Percentiles rank a stretch among this genome's conserved stretches.
Evolutionary conservation across 2,797 vertebrate genomes (phyloP).

Genomic region (Poeciliopsis infans): DNA sequence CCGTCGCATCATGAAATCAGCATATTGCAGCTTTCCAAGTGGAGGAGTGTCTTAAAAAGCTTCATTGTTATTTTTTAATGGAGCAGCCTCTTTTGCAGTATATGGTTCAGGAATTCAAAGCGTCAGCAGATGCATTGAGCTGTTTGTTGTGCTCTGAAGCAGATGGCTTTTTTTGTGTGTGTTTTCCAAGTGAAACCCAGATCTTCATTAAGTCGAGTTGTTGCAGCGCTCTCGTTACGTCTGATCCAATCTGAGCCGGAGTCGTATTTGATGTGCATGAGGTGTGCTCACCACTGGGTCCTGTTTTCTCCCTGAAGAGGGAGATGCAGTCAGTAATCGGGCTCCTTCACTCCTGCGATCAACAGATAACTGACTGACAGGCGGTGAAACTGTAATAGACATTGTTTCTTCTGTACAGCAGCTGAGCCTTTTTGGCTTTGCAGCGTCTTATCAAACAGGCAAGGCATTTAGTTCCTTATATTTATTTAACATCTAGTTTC

Average conservation of each 20-base stretch:
- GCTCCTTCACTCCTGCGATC: constrained; percentile 36
- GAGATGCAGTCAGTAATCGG: constrained; percentile 46
- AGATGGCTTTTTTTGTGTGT: constrained; percentile 34
- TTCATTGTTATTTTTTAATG: constrained; percentile 48
- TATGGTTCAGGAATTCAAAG: constrained; percentile 14
- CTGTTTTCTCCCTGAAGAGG: constrained; percentile 58
- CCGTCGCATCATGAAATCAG: constrained; percentile 37
- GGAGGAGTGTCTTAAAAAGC: constrained; percentile 21
- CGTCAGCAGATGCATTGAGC: constrained; percentile 16
- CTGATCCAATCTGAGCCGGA: constrained; percentile 61
- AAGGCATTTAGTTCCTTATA: constrained; percentile 43
- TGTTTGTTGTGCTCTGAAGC: constrained; percentile 54
- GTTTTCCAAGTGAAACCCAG: constrained; percentile 45
- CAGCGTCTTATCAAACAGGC: constrained; percentile 55
- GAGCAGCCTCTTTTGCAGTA: constrained; percentile 21
- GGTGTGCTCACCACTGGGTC: constrained; percentile 53
- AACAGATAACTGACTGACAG: constrained; percentile 51
- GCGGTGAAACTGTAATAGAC: constrained; percentile 48
- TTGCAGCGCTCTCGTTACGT: constrained; percentile 66
- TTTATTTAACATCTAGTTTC: constrained; percentile 64
- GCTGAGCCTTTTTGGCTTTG: constrained; percentile 54
- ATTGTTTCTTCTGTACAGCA: constrained; percentile 50
- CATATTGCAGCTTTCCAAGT: constrained; percentile 42
- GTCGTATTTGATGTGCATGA: constrained; percentile 63
- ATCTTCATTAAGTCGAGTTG: constrained; percentile 65